These are phyloP conservation scores for Netelia fuscicornis DNA, from an alignment of 2,888 invertebrate species.

Conservation along the genomic window DNA sequence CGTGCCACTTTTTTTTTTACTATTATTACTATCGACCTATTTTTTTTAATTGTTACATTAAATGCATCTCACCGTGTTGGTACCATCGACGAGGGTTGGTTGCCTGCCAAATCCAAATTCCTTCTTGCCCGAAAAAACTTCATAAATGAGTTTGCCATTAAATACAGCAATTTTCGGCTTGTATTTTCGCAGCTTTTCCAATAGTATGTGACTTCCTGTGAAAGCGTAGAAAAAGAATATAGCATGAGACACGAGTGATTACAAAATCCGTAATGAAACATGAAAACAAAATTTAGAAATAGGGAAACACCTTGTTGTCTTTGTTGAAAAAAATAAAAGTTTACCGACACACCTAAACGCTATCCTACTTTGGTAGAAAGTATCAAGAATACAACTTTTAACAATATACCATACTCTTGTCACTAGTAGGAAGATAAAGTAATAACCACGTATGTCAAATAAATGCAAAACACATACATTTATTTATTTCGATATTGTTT, in stretches of 20 bases:
- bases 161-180: constrained; percentile 98
- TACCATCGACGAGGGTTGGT: constrained; percentile 96
- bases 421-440: too few relatives aligned
- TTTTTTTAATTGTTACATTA: background rate
- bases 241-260: background rate
- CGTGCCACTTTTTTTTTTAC: too few relatives aligned
- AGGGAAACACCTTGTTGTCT: too few relatives aligned
- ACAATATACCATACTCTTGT: too few relatives aligned
- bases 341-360: too few relatives aligned
- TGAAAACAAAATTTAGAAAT: background rate
- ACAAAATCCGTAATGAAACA: constrained; percentile 26
- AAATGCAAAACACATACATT: too few relatives aligned
- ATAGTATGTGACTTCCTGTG: constrained; percentile 91
- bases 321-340: too few relatives aligned
- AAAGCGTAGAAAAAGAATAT: constrained; percentile 64
- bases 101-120: constrained; percentile 98
- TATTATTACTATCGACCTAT: background rate
- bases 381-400: too few relatives aligned
- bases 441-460: too few relatives aligned
- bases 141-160: constrained; percentile 99
- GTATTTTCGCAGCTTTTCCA: constrained; percentile 96
- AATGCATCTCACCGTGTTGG: constrained; percentile 92
- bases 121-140: constrained; percentile 98
- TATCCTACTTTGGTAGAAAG: too few relatives aligned
- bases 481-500: too few relatives aligned